Conservation (phyloP, 1,140 invertebrate genomes). For the Euglossa dilemma region DNA sequence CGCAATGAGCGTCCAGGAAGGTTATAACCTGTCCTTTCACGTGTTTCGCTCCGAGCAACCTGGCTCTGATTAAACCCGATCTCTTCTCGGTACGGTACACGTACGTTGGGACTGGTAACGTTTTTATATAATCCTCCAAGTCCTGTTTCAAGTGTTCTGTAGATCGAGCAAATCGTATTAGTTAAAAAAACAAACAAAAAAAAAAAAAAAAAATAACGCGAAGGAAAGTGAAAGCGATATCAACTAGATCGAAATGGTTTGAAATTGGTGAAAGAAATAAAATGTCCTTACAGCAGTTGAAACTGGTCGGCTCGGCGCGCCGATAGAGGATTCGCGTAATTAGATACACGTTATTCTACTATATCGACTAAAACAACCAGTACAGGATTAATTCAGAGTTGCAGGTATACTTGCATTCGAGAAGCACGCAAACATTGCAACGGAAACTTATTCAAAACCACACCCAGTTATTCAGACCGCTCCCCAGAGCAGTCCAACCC, state of each 20-base stretch:
- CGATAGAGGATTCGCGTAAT: background rate
- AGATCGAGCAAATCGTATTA: background rate
- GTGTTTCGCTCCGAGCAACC: conserved; percentile 94
- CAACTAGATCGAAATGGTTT: background rate
- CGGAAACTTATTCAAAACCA: background rate
- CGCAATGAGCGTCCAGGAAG: conserved; percentile 98
- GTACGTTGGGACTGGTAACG: conserved; percentile 91
- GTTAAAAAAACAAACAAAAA: too few relatives aligned
- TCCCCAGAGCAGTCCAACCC: background rate
- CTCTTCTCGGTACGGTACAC: conserved; percentile 94
- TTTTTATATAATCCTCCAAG: conserved; percentile 94
- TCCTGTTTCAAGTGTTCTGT: conserved; percentile 92
- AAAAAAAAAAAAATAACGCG: too few relatives aligned
- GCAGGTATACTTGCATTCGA: background rate
- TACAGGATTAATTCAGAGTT: background rate
- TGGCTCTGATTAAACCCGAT: conserved; percentile 96
- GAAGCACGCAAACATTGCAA: background rate
- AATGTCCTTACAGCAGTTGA: too few relatives aligned
- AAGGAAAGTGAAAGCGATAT: background rate
- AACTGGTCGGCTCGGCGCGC: background rate
- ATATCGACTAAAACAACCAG: too few relatives aligned
- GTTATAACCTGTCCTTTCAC: conserved; percentile 97
- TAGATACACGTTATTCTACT: background rate
- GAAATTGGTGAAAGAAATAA: background rate
- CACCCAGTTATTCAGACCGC: conserved; percentile 2